Evolutionary conservation across 2,888 invertebrate genomes (phyloP).

Genomic region (Metellina segmentata): DNA sequence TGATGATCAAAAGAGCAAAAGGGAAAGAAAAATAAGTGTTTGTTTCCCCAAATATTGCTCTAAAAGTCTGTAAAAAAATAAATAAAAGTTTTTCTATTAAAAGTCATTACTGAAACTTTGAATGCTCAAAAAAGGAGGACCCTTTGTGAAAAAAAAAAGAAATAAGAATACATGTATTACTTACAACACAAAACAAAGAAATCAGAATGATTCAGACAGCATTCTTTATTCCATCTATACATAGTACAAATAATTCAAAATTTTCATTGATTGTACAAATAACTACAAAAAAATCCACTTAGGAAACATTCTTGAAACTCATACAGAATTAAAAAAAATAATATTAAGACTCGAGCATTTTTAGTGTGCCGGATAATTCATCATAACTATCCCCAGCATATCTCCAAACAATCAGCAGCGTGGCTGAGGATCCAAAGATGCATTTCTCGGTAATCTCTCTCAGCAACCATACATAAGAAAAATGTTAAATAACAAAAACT

Average conservation of each 20-base stretch:
- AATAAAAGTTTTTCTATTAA: no score
- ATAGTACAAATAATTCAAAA: slow-evolving; percentile 76
- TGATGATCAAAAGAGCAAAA: no score
- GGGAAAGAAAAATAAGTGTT: no score
- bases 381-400: slow-evolving; percentile 68
- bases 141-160: background rate
- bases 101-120: no score
- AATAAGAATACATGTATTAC: background rate
- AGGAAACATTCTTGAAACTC: slow-evolving; percentile 69
- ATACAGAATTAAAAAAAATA: slow-evolving; percentile 63
- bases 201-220: slow-evolving; percentile 74
- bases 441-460: background rate
- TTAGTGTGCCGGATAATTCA: slow-evolving; percentile 63
- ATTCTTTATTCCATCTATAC: slow-evolving; percentile 77
- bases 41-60: no score
- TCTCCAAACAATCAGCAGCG: slow-evolving; percentile 10
- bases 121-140: background rate
- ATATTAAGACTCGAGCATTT: slow-evolving; percentile 62
- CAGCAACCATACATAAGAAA: background rate
- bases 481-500: background rate
- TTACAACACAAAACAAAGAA: background rate
- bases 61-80: no score
- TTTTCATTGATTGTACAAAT: slow-evolving; percentile 76
- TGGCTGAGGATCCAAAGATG: background rate
- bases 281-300: slow-evolving; percentile 74